Evolutionary conservation across 1,140 invertebrate genomes (phyloP), one percentile per base, ranked within the genome.

Genomic region (Aphaenogaster floridana): DNA sequence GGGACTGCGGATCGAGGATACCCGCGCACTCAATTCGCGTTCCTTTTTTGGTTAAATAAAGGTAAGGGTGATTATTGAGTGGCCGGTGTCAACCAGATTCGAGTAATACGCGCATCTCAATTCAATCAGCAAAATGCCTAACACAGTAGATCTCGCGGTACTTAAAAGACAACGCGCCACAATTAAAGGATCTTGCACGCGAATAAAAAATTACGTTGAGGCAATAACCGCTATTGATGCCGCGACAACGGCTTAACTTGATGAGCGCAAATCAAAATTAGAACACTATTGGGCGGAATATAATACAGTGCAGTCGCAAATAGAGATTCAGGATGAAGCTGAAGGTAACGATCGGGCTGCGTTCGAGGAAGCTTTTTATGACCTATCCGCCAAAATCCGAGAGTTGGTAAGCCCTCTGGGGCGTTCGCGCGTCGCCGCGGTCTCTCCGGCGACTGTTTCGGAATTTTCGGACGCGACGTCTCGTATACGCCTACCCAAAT

Each of bases 401-500:
- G 61, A 63, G 13, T 4, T 36, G 3, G 15, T 63, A 34, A 63
- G 57, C 7, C 6, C 21, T 21, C 57, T 2, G 2, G 17, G 15
- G 4, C 57, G 5, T 21, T 59, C n/a, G n/a, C n/a, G 7, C 21
- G 7, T 0, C 6, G 3, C 7, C 57, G 57, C 57, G 0, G 21
- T n/a, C 17, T 54, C 52, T 0, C 52, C 52, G 52, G 17, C 52
- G 6, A 28, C n/a, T 21, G 21, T 21, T 0, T 59, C 57, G 7
- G 21, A 59, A 54, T n/a, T n/a, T 5, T 54, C 52, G 17, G 52
- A 54, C 15, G 52, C 52, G 3, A 54, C 52, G 2, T 59, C 57
- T 28, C n/a, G n/a, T 8, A 6, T 28, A 17, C 63, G 39, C 8
- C 52, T 91, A 4, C 77, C 90, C 11, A 57, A 50, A 42, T 42